Evolutionary conservation across 2,113 vertebrate species (phyloP).

Genomic region (Indicator indicator): DNA sequence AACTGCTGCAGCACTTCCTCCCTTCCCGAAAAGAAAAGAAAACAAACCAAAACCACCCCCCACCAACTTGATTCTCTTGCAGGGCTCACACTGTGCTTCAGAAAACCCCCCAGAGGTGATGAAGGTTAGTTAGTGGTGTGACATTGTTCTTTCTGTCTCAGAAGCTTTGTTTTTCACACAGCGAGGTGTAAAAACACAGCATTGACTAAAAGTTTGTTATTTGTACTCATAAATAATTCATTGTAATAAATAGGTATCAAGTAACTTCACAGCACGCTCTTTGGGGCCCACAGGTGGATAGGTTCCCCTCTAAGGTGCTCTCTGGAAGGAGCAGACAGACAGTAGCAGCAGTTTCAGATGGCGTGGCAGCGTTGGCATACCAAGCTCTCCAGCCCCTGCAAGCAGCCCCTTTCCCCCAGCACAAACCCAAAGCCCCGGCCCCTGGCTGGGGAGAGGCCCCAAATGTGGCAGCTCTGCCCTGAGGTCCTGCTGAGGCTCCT

Average conservation of each 20-base stretch:
- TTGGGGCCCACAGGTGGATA: conserved; percentile 76
- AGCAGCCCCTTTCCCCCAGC: rapidly evolving
- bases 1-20: background rate
- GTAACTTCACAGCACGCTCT: conserved; percentile 89
- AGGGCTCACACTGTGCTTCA: conserved; percentile 7
- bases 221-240: conserved; percentile 99
- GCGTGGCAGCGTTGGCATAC: conserved; percentile 43
- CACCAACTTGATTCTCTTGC: background rate
- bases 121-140: conserved; percentile 83
- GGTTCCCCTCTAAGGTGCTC: conserved; percentile 59
- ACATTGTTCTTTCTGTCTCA: conserved; percentile 81
- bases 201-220: conserved; percentile 83
- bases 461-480: rapidly evolving
- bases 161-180: conserved; percentile 83
- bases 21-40: background rate
- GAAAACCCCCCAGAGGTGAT: conserved; percentile 10
- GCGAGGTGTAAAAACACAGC: conserved; percentile 80
- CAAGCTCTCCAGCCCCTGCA: background rate
- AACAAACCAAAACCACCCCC: background rate
- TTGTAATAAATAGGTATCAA: conserved; percentile 96
- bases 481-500: background rate
- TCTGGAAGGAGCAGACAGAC: conserved; percentile 61
- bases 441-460: background rate
- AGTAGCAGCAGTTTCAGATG: conserved; percentile 79
- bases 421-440: too few species aligned